Conservation (phyloP, 2,113 vertebrate species). For the Corapipo altera region DNA sequence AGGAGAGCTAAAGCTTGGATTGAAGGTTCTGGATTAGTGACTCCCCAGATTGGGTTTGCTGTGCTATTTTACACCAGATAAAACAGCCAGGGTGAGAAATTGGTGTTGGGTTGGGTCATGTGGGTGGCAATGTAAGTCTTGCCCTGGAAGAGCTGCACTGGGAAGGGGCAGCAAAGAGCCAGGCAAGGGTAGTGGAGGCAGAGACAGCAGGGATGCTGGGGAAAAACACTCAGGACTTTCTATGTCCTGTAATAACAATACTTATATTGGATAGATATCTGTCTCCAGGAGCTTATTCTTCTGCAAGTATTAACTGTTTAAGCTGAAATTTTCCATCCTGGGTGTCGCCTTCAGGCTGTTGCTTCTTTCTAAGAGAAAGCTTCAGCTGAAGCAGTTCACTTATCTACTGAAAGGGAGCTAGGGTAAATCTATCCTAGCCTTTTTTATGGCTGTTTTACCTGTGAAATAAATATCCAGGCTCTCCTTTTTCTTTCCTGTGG, state of each 20-base stretch:
- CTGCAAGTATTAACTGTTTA: neutral
- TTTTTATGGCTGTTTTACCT: neutral
- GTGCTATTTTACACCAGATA: neutral
- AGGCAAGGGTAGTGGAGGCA: neutral
- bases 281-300: slow-evolving; percentile 1
- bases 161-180: neutral
- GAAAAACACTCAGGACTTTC: neutral
- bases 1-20: neutral
- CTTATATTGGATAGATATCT: neutral
- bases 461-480: neutral
- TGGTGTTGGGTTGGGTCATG: rapidly evolving
- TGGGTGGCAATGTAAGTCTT: neutral
- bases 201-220: rapidly evolving
- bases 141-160: neutral
- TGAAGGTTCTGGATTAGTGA: neutral
- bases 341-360: neutral
- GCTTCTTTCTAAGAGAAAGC: neutral
- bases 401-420: neutral
- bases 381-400: neutral
- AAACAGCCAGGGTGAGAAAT: neutral
- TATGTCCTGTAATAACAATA: neutral
- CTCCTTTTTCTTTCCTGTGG: neutral
- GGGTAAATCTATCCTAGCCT: neutral
- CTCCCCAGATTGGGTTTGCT: neutral
- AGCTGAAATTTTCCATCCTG: slow-evolving; percentile 2